Evolutionary conservation across 2,797 vertebrate species (phyloP), one percentile per base, ranked within the genome.

Genomic region (Triplophysa yarkandensis): DNA sequence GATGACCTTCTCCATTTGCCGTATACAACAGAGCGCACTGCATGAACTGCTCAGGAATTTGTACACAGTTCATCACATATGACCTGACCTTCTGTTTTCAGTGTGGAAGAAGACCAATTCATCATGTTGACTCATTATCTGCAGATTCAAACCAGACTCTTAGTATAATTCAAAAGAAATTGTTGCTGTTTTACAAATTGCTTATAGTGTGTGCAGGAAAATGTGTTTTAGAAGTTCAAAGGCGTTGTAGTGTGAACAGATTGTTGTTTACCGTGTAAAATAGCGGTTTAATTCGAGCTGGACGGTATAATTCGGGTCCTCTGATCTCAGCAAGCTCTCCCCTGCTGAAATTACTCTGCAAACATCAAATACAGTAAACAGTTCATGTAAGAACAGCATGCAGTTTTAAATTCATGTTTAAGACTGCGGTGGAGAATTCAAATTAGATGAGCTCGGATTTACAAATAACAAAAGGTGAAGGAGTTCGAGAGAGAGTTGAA

Each of bases 351-450:
- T 63, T 63, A 60, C 62, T 52, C 32, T 41, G 36, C 23, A 63
- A 72, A 63, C 70, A 72, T 72, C 58, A 72, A 72, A 52, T 52
- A 39, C 32, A 41, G 32, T 48, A 61, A 61, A 25, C 55, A 48
- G 19, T 21, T 27, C 1, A 3, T 48, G 41, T 25, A 71, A 25
- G 43, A 71, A 34, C 68, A 61, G 68, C 41, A 9, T 27, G 68
- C 23, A 71, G 68, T 13, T 61, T 67, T 60, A 71, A 71, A 48
- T 48, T 48, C 2, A 6, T 61, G 68, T 61, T 48, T 48, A 43
- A 34, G n/a, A 46, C 41, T n/a, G 28, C 34, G 55, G 55, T 43
- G 3, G 28, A 34, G 68, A 71, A 71, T 71, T 48, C 43, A 71
- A 48, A 71, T 71, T 41, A 61, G 57, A 34, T 48, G 57, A 61